Evolutionary conservation across 2,797 vertebrate species (phyloP).

Genomic region (Sebastes glaucus): DNA sequence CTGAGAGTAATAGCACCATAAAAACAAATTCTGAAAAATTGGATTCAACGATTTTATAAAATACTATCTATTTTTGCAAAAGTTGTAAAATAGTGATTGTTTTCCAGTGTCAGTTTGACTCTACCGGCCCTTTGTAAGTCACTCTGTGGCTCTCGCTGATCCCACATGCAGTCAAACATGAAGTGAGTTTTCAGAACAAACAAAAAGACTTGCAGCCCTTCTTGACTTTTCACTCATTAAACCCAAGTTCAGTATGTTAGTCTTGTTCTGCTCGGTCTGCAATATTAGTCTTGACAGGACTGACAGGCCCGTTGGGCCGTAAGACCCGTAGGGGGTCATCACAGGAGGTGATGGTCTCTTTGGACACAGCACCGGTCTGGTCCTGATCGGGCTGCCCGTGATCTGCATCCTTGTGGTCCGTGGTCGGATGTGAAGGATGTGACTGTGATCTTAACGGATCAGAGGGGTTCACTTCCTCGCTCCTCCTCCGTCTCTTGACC

Average conservation of each 20-base stretch:
- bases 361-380: conserved; percentile 75
- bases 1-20: background rate
- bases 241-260: conserved; percentile 27
- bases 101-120: background rate
- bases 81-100: background rate
- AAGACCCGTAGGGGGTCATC: conserved; percentile 86
- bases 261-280: conserved; percentile 57
- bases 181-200: background rate
- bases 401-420: conserved; percentile 43
- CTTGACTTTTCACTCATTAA: background rate
- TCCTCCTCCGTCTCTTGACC: conserved; percentile 82
- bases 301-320: conserved; percentile 69
- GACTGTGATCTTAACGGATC: conserved; percentile 78
- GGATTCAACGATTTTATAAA: background rate
- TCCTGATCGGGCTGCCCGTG: conserved; percentile 60
- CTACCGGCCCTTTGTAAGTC: background rate
- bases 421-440: conserved; percentile 45
- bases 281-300: conserved; percentile 76
- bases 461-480: conserved; percentile 77
- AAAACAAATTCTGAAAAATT: background rate
- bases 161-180: background rate
- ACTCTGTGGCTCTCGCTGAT: background rate
- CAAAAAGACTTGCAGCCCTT: background rate
- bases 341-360: conserved; percentile 80
- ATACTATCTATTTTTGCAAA: background rate